Conservation (phyloP, 2,113 vertebrate species). For the Elaphurus davidianus region DNA sequence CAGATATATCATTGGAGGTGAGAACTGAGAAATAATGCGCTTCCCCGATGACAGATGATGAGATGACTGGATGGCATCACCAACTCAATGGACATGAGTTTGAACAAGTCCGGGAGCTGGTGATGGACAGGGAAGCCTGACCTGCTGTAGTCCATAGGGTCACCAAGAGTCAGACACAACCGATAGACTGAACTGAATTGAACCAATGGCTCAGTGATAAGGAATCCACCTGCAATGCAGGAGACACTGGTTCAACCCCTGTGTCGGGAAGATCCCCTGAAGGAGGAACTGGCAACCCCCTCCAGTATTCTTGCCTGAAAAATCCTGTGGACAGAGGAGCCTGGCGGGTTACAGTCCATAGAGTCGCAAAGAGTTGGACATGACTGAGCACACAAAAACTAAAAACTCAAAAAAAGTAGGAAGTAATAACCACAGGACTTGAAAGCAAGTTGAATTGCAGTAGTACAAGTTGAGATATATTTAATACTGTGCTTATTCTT, state of each 20-base stretch:
- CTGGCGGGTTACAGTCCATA: background rate
- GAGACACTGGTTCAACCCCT: background rate
- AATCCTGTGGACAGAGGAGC: background rate
- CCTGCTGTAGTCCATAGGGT: background rate
- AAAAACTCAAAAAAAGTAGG: background rate
- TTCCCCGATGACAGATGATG: background rate
- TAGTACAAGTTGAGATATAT: background rate
- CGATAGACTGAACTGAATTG: background rate
- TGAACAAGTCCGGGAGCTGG: background rate
- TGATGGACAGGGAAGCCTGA: background rate
- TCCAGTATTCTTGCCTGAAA: background rate
- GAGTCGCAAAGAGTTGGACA: background rate
- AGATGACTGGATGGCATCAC: background rate
- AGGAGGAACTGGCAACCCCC: background rate
- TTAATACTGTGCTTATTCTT: background rate
- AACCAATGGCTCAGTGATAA: background rate
- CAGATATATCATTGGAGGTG: background rate
- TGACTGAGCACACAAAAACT: background rate
- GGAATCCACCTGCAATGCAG: background rate
- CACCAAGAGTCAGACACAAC: background rate
- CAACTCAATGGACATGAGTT: background rate
- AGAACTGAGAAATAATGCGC: background rate
- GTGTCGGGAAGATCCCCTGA: background rate
- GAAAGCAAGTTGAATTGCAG: background rate
- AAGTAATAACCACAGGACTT: background rate